Base-by-base conservation (phyloP, 1,140 invertebrate species). In the Drosophila rufa region DNA sequence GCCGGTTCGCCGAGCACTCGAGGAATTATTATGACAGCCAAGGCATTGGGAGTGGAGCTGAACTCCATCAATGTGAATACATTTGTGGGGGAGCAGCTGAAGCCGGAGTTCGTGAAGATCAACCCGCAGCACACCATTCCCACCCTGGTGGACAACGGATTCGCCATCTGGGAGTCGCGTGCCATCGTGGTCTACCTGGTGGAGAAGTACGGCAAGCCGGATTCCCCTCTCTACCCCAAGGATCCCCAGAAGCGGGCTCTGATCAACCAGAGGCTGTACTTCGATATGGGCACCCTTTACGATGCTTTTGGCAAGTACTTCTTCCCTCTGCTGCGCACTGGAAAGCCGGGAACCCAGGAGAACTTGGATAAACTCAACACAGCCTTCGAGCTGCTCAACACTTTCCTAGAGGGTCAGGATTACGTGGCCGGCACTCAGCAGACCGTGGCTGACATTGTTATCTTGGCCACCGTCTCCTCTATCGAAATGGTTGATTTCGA, bases 251-350 rank as follows among this genome's bases (percentile, higher is more conserved):
- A 94, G 51, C 94, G 96, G 50, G 96, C 96, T 0, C 0, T 96
- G 0, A 94, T 97, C 2, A 95, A 97, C 87, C 95, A 96, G 74
- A 94, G 95, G 57, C 92, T 97, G 2, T 95, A 95, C 80, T 97
- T 97, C 80, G 96, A 97, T 79, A 91, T 95, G 66, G 95, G 95
- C 25, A 95, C 94, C 2, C 91, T 97, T 2, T 96, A 95, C 91
- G 93, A 94, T 22, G 89, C 94, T 22, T 94, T 95, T 45, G 77
- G 70, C 4, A 93, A 94, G 6, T 94, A 94, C 79, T 95, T 97
- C 95, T 96, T 95, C 80, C 95, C 96, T 45, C 93, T 94, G 61
- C 66, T 96, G 1, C 95, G 96, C 67, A 94, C 75, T 2, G 95
- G 94, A 55, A 94, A 93, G 3, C 93, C 94, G 2, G 94, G 93